A percentile compares a stretch with the other conserved stretches of the same genome.
phyloP scores from a whole-genome alignment of 2,113 vertebrate genomes.

The Eptesicus fuscus region DNA sequence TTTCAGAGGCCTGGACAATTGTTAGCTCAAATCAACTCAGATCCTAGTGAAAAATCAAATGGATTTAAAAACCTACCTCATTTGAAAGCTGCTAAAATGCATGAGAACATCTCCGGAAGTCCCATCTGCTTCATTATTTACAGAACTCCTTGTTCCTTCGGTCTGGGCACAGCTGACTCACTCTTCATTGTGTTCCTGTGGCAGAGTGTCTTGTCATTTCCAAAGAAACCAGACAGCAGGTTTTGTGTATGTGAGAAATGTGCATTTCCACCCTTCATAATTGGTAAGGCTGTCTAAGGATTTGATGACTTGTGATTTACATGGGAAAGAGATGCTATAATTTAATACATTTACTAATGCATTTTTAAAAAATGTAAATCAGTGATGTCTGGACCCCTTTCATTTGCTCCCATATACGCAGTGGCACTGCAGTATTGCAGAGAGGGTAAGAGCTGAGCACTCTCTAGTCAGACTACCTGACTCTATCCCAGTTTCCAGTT shows the following conservation, averaged over 20 bases:
- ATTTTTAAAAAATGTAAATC: not conserved
- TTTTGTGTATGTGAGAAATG: slow-evolving; percentile 3
- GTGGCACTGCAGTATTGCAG: not conserved
- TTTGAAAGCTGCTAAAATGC: slow-evolving; percentile 63
- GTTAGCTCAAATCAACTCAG: slow-evolving; percentile 43
- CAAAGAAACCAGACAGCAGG: slow-evolving; percentile 58
- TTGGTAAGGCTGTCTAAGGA: slow-evolving; percentile 37
- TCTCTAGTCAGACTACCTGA: not conserved
- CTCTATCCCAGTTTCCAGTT: not conserved
- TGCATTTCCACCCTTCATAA: slow-evolving; percentile 3
- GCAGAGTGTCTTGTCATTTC: slow-evolving; percentile 42
- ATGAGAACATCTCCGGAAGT: slow-evolving; percentile 59
- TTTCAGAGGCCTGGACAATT: not conserved
- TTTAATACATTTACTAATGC: slow-evolving; percentile 3
- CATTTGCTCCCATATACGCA: not conserved
- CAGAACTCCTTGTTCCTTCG: slow-evolving; percentile 63
- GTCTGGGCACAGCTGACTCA: slow-evolving; percentile 67
- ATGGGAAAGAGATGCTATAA: slow-evolving; percentile 31
- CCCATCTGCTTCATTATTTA: slow-evolving; percentile 75
- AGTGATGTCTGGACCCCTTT: not conserved
- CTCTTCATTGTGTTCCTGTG: slow-evolving; percentile 68
- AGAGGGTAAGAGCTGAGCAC: not conserved
- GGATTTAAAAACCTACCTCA: slow-evolving; percentile 40
- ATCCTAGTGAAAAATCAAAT: not conserved
- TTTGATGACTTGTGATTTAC: slow-evolving; percentile 34